Evolutionary conservation across 2,888 invertebrate genomes (phyloP).

Genomic region (Mesodorylaimus sp.): DNA sequence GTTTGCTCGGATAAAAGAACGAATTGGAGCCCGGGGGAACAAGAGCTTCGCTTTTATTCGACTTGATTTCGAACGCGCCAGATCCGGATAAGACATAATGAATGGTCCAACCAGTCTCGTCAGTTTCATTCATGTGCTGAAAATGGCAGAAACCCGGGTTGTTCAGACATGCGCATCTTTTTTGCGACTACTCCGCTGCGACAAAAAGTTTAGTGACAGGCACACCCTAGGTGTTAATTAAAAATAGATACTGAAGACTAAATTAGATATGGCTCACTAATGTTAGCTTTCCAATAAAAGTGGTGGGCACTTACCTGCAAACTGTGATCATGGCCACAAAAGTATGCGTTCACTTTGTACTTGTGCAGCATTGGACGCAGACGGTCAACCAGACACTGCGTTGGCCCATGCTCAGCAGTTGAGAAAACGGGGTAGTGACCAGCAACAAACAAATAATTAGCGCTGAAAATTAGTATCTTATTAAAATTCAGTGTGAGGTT

Average conservation of each 20-base stretch:
- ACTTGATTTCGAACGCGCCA: constrained; percentile 32
- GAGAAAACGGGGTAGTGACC: constrained; percentile 38
- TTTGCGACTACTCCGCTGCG: no score
- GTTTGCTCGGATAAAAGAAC: constrained; percentile 32
- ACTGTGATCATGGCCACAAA: constrained; percentile 39
- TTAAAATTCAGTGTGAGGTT: no score
- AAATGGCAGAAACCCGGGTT: no score
- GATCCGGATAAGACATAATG: constrained; percentile 35
- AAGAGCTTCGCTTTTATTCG: constrained; percentile 22
- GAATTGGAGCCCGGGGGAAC: constrained; percentile 25
- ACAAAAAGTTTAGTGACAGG: no score
- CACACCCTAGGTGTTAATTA: no score
- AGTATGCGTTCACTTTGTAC: constrained; percentile 34
- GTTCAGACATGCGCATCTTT: no score
- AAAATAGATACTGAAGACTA: no score
- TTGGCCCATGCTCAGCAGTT: constrained; percentile 37
- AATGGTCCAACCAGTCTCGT: constrained; percentile 18
- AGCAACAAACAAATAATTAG: constrained; percentile 35
- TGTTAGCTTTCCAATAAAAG: no score
- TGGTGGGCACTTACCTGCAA: no score
- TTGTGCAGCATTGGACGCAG: constrained; percentile 34
- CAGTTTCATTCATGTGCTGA: constrained; percentile 22
- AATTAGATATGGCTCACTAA: no score
- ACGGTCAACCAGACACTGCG: constrained; percentile 31
- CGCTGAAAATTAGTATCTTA: no score